phyloP scores from a whole-genome alignment of 1,140 invertebrate genomes.

The Pogonognathellus flavescens region DNA sequence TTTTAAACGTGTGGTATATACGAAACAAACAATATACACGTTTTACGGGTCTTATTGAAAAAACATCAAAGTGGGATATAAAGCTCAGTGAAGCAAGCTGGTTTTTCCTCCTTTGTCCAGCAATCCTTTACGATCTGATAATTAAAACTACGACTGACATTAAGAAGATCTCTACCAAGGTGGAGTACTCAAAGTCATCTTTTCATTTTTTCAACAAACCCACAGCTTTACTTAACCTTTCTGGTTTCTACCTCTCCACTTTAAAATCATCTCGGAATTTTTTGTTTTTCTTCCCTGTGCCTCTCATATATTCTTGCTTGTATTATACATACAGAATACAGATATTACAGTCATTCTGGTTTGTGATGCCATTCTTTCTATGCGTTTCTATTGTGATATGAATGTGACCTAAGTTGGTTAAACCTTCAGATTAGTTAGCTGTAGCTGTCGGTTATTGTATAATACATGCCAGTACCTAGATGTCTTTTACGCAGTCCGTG shows the following conservation, averaged over 20 bases:
- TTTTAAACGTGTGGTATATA: not conserved
- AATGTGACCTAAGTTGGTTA: slow-evolving; percentile 40
- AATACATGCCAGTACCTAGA: not conserved
- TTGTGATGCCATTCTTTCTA: slow-evolving; percentile 39
- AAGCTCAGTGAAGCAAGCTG: slow-evolving; percentile 29
- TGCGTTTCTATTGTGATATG: slow-evolving; percentile 28
- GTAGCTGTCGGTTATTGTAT: slow-evolving; percentile 4
- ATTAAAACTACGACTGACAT: slow-evolving; percentile 63
- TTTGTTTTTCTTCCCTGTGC: not conserved
- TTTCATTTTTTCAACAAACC: slow-evolving; percentile 28
- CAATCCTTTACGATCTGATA: slow-evolving; percentile 62
- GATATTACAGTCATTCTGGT: slow-evolving; percentile 13
- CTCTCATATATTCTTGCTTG: not conserved
- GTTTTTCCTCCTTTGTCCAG: slow-evolving; percentile 49
- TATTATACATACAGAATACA: not conserved
- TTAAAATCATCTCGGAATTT: slow-evolving; percentile 23
- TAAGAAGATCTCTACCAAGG: slow-evolving; percentile 54
- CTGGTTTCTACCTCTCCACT: not conserved
- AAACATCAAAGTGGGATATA: slow-evolving; percentile 10
- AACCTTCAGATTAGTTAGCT: slow-evolving; percentile 45
- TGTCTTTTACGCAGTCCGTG: not conserved
- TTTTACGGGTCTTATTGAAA: not conserved
- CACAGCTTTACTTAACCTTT: not conserved
- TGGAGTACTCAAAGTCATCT: slow-evolving; percentile 53
- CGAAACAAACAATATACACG: not conserved